Evolutionary conservation across 1,140 invertebrate genomes (phyloP).

Genomic region (Conopomorpha cramerella): DNA sequence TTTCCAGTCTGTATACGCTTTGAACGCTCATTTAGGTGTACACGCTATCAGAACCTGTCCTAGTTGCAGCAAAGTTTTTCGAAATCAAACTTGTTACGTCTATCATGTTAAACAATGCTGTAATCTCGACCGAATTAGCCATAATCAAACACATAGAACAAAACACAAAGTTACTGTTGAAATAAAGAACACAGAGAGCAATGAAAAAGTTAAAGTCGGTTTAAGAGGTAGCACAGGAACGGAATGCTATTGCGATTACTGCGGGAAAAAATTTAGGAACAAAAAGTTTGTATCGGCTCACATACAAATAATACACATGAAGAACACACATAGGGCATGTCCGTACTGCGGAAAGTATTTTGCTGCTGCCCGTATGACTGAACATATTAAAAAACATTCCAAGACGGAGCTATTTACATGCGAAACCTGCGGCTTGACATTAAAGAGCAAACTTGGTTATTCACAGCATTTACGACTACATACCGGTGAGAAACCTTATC

Average conservation of each 20-base stretch:
- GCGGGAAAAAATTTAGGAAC: conserved; percentile 26
- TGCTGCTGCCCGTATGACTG: conserved; percentile 32
- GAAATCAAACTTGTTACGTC: conserved; percentile 29
- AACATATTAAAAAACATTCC: conserved; percentile 31
- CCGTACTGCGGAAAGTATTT: conserved; percentile 30
- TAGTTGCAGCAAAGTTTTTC: conserved; percentile 26
- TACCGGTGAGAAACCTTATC: conserved; percentile 35
- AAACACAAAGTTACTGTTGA: conserved; percentile 17
- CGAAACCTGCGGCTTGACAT: conserved; percentile 21
- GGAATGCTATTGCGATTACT: conserved; percentile 36
- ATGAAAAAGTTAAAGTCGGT: conserved; percentile 23
- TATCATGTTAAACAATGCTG: conserved; percentile 30
- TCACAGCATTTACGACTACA: conserved; percentile 31
- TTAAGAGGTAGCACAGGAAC: conserved; percentile 19
- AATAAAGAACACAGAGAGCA: conserved; percentile 15
- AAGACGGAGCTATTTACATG: conserved; percentile 16
- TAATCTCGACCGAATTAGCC: conserved; percentile 19
- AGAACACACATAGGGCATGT: conserved; percentile 34
- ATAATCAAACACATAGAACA: conserved; percentile 10
- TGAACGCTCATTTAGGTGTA: conserved; percentile 20
- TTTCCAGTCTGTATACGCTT: conserved; percentile 19
- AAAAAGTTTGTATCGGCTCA: conserved; percentile 31
- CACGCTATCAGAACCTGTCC: conserved; percentile 27
- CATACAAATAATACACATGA: conserved; percentile 39
- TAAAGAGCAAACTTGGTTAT: conserved; percentile 29